phyloP scores from a whole-genome alignment of 2,797 vertebrate species.

The Poecilia velifera region DNA sequence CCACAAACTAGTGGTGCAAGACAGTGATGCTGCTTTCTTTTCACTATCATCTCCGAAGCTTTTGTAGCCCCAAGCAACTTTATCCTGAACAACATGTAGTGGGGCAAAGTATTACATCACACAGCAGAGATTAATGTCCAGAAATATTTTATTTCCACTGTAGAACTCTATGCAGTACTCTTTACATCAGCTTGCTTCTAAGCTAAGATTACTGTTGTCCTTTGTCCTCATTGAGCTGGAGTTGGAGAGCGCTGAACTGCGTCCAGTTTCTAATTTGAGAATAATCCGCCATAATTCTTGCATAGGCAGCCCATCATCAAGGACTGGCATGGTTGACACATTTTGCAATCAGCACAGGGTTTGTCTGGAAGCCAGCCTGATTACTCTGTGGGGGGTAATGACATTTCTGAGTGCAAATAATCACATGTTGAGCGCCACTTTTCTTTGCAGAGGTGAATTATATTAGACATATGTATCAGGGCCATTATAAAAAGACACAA shows the following conservation, averaged over 20 bases:
- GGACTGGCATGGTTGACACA: conserved; percentile 70
- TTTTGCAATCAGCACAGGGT: conserved; percentile 62
- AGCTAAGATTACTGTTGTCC: conserved; percentile 60
- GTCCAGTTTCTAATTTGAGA: conserved; percentile 60
- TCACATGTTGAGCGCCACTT: conserved; percentile 48
- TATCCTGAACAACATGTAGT: conserved; percentile 40
- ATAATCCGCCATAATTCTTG: conserved; percentile 60
- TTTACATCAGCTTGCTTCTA: conserved; percentile 38
- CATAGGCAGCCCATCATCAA: conserved; percentile 62
- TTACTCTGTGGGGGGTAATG: conserved; percentile 61
- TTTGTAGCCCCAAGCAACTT: conserved; percentile 39
- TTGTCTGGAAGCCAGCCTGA: conserved; percentile 57
- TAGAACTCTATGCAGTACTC: conserved; percentile 5
- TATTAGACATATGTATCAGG: conserved; percentile 15
- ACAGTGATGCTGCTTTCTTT: conserved; percentile 39
- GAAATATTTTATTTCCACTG: conserved; percentile 12
- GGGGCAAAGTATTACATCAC: conserved; percentile 54
- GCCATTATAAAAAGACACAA: conserved; percentile 14
- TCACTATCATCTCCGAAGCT: conserved; percentile 27
- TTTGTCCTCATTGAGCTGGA: conserved; percentile 47
- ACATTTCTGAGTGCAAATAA: conserved; percentile 70
- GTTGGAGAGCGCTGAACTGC: conserved; percentile 32
- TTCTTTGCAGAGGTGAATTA: conserved; percentile 26
- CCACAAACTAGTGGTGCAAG: conserved; percentile 44
- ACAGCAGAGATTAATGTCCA: conserved; percentile 5